Evolutionary conservation across 92 coral and sea anemone genomes (phyloP).

Genomic region (Isaurus tuberculatus): DNA sequence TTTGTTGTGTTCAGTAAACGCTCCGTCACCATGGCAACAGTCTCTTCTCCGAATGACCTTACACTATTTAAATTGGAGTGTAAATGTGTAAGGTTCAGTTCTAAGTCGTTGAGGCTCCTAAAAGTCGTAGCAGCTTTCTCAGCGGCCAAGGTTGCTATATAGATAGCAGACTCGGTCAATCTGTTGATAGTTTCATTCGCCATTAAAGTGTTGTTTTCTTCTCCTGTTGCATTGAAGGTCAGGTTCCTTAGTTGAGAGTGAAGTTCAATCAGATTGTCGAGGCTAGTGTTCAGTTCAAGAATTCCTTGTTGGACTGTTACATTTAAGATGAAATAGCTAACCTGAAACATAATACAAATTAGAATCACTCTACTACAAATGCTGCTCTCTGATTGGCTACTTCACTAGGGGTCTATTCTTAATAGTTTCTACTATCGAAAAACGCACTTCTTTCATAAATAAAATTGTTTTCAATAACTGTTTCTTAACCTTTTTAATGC

Average conservation of each 20-base stretch:
- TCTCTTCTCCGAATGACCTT: conserved; percentile 53
- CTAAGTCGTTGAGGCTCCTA: conserved; percentile 42
- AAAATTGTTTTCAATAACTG: no score
- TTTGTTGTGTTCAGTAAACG: conserved; percentile 63
- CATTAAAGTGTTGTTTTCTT: conserved; percentile 59
- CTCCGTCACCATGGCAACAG: conserved; percentile 50
- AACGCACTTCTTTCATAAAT: no score
- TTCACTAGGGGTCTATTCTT: no score
- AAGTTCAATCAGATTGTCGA: neutral
- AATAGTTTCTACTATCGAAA: no score
- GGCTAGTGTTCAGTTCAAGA: neutral
- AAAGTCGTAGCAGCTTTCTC: conserved; percentile 48
- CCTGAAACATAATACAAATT: neutral
- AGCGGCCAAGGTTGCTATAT: conserved; percentile 47
- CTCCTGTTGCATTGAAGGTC: conserved; percentile 27
- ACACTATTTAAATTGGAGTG: conserved; percentile 62
- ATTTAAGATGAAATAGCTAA: conserved; percentile 36
- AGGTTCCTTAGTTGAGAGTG: conserved; percentile 30
- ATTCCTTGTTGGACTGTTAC: conserved; percentile 27
- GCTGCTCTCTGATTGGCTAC: no score
- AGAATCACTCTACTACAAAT: no score
- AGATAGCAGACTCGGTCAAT: conserved; percentile 47
- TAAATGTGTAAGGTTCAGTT: conserved; percentile 50
- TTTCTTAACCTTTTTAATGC: no score
- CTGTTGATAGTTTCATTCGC: conserved; percentile 55